These are phyloP conservation scores for Danio aesculapii DNA, from an alignment of 2,797 vertebrate species.

Conservation along the genomic window DNA sequence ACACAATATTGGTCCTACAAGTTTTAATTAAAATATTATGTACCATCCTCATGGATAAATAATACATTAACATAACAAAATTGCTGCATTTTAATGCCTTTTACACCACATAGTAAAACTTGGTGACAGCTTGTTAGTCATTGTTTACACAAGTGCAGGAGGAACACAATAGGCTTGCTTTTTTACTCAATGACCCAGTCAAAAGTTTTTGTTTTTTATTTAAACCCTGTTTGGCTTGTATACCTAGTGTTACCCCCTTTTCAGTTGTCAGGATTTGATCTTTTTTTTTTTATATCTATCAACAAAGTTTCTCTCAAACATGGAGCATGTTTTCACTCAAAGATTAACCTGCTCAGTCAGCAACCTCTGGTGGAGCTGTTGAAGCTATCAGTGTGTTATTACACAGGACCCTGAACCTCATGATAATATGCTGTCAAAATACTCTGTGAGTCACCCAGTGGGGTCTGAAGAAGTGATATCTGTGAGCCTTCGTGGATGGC, in stretches of 20 bases:
- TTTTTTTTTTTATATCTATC: background rate
- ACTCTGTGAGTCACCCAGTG: background rate
- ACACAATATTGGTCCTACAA: background rate
- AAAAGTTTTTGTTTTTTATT: background rate
- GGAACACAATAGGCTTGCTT: background rate
- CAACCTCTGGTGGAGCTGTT: background rate
- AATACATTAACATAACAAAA: background rate
- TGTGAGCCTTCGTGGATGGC: background rate
- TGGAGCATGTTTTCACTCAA: constrained; percentile 1
- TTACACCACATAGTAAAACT: background rate
- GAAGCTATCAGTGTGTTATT: constrained; percentile 22
- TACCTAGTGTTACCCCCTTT: no score
- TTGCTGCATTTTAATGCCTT: background rate
- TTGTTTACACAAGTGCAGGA: background rate
- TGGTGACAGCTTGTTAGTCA: background rate
- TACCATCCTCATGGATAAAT: background rate
- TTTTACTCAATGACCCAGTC: background rate
- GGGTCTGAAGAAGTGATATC: background rate
- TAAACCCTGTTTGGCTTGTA: background rate
- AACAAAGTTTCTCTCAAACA: background rate
- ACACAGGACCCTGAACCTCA: constrained; percentile 28
- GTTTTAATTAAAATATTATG: background rate
- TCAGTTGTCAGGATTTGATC: background rate
- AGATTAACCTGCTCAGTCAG: constrained; percentile 19
- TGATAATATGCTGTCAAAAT: constrained; percentile 22